Evolutionary conservation across 2,888 invertebrate species (phyloP).

Genomic region (Calameuta filiformis): DNA sequence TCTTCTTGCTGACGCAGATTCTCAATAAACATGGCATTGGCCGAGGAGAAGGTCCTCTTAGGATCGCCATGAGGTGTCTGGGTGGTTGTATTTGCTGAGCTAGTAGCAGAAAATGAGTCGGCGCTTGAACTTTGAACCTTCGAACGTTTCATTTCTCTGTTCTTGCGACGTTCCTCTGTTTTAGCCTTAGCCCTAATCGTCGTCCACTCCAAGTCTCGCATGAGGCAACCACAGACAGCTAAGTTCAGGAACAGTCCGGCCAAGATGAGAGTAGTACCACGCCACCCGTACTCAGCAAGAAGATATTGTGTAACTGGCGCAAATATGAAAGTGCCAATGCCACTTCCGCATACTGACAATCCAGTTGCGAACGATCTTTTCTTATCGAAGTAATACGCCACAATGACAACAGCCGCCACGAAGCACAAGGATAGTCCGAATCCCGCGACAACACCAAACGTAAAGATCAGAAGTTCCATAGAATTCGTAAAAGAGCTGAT

Average conservation of each 20-base stretch:
- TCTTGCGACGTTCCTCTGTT: constrained; percentile 73
- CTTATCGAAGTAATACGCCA: constrained; percentile 90
- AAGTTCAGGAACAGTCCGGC: constrained; percentile 85
- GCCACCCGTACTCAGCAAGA: constrained; percentile 83
- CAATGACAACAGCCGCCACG: constrained; percentile 90
- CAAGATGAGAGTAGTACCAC: constrained; percentile 83
- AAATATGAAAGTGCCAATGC: constrained; percentile 89
- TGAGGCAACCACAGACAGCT: constrained; percentile 83
- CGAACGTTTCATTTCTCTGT: constrained; percentile 70
- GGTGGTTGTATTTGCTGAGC: constrained; percentile 73
- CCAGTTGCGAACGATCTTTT: constrained; percentile 87
- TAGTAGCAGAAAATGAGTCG: constrained; percentile 78
- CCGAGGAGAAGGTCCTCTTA: constrained; percentile 51
- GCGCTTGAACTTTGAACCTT: constrained; percentile 74
- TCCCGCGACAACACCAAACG: constrained; percentile 86
- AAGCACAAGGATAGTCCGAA: constrained; percentile 88
- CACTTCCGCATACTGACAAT: constrained; percentile 87
- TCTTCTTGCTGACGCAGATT: constrained; percentile 50
- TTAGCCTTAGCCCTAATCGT: constrained; percentile 72
- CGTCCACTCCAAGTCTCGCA: constrained; percentile 81
- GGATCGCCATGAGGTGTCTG: constrained; percentile 64
- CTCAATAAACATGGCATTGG: constrained; percentile 65
- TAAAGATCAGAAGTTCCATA: constrained; percentile 81
- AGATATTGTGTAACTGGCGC: constrained; percentile 82
- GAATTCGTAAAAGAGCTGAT: constrained; percentile 81